Evolutionary conservation across 2,113 vertebrate species (phyloP), one percentile per base, ranked within the genome.

Genomic region (Neotragus moschatus): DNA sequence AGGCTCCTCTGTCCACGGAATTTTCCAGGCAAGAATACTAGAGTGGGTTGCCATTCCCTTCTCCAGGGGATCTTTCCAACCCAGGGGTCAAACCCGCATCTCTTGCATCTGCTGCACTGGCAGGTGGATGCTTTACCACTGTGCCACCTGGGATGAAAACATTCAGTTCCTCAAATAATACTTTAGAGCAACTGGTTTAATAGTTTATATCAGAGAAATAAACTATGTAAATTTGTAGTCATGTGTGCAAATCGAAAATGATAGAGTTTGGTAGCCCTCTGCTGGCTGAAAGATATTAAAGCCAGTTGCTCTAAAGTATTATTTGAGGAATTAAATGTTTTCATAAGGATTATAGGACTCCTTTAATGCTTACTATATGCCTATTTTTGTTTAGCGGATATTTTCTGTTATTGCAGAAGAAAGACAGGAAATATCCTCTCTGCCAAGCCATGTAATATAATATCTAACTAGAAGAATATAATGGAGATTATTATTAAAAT

Each of bases 211-310:
- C 66, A 70, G 19, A 70, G 28, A 96, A 89, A 55, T 56, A 70
- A 90, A 45, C 33, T 14, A 58, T 12, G 33, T 8, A 47, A 5
- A 28, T 53, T 51, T 89, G 23, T 63, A 75, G 55, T 14, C 15
- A 0, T 6, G 11, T 25, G 14, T 0, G 45, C 55, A 60, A 2
- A 30, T 6, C 58, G 30, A 97, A 87, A 94, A 1, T 39, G 39
- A 53, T 1, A 94, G 97, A 30, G 33, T 94, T 79, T 2, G 96
- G 77, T 70, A 98, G 60, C 98, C 99, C 98, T 98, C 99, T 99
- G 53, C 98, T 98, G 99, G 98, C 2, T 17, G 61, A 56, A 9
- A 3, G 0, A 4, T 0, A 94, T n/a, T 28, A 98, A 86, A 36
- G 91, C 91, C 49, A 80, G 33, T 28, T 77, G 77, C 90, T 89